Evolutionary conservation across 2,888 invertebrate genomes (phyloP), one percentile per base, ranked within the genome.

Genomic region (Orthosia gothica): DNA sequence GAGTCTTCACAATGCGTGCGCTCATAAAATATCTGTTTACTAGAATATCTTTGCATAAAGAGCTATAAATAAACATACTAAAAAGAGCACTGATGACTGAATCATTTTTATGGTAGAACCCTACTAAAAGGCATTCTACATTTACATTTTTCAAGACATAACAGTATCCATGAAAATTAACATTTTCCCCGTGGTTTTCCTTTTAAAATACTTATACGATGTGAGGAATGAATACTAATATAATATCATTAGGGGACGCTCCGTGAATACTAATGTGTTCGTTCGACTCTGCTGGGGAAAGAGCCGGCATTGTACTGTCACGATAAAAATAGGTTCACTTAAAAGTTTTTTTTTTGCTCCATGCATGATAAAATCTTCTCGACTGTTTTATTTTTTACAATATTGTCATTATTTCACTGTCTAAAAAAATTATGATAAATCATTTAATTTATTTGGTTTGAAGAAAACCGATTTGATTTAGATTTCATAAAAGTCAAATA

Each of bases 201-300:
- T 84, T 77, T 81, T 77, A 72, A 79, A 76, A 76, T 76, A 83
- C 83, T 85, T 76, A 79, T 74, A 74, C 76, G 75, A 57, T 64
- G 81, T 81, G 77, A 73, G 84, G 81, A 73, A 77, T 81, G 84
- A 84, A 84, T 84, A 81, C 84, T 86, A 84, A 84, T 86, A 76
- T 68, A 73, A 83, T 80, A 86, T 81, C 86, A 86, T 84, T 86
- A 86, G 68, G 52, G 74, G 7, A 77, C 81, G 84, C 67, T 61
- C 50, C 15, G 9, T 23, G 86, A 84, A 84, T 86, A 75, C 68
- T 69, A 32, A 74, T 70, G 55, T 62, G 47, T 62, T 72, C 40
- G 13, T 55, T 57, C n/a, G 20, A 32, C 40, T 54, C 57, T 52
- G 40, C 32, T 15, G 54, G 59, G 59, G 32, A 70, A 45, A 32